Conservation (phyloP, 2,888 invertebrate genomes). For the Drosophila robusta region DNA sequence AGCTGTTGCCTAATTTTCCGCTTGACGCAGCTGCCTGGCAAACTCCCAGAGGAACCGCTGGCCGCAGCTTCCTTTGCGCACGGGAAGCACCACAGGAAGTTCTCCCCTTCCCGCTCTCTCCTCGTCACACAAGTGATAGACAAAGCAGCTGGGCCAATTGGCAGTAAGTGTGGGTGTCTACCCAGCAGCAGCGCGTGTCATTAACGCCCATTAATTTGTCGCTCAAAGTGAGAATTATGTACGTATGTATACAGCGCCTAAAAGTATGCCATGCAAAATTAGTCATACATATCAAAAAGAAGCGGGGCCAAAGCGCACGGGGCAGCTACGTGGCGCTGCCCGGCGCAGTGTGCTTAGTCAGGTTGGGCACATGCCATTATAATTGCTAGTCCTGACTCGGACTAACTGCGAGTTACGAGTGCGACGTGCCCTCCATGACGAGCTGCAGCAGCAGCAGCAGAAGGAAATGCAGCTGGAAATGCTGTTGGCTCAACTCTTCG, state of each 20-base stretch:
- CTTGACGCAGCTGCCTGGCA: slow-evolving; percentile 63
- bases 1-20: slow-evolving; percentile 79
- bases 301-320: too few species aligned
- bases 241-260: slow-evolving; percentile 39
- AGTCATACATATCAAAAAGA: slow-evolving; percentile 53
- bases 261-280: slow-evolving; percentile 67
- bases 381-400: slow-evolving; percentile 59
- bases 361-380: slow-evolving; percentile 63
- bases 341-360: slow-evolving; percentile 21
- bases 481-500: slow-evolving; percentile 29
- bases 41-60: slow-evolving; percentile 24
- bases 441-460: slow-evolving; percentile 2
- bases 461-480: slow-evolving; percentile 38
- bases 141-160: slow-evolving; percentile 24
- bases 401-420: slow-evolving; percentile 57
- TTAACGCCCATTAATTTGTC: slow-evolving; percentile 76
- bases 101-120: background rate
- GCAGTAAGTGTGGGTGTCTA: background rate
- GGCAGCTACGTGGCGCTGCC: background rate
- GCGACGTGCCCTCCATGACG: slow-evolving; percentile 31
- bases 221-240: slow-evolving; percentile 67
- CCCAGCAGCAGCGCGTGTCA: slow-evolving; percentile 43
- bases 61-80: slow-evolving; percentile 69
- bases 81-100: slow-evolving; percentile 53
- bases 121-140: slow-evolving; percentile 46